Percentiles rank a stretch among this genome's conserved stretches.
Conservation (phyloP, 2,888 invertebrate species). For the Proisotoma minuta region DNA sequence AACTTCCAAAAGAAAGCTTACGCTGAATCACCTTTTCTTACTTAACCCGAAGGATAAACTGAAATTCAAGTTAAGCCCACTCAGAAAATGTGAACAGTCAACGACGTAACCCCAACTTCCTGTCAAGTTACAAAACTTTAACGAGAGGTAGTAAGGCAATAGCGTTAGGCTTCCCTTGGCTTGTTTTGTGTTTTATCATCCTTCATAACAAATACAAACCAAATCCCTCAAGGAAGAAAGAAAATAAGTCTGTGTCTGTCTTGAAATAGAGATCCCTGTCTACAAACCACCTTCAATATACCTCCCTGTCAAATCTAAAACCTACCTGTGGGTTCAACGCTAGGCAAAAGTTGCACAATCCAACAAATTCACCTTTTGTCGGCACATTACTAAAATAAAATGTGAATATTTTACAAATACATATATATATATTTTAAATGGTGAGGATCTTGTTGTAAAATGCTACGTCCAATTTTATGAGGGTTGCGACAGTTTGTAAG, state of each 20-base stretch:
- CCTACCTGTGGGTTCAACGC: too few species aligned
- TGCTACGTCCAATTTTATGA: too few species aligned
- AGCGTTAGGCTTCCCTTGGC: too few species aligned
- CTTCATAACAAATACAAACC: conserved; percentile 1
- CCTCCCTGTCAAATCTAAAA: too few species aligned
- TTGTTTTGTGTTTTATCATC: too few species aligned
- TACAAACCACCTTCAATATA: neutral
- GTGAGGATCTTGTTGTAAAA: too few species aligned
- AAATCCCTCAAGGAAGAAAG: conserved; percentile 23
- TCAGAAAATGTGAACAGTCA: neutral
- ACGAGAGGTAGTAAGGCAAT: neutral
- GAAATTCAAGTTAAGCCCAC: conserved; percentile 21
- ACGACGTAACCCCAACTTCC: neutral
- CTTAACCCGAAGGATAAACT: conserved; percentile 21
- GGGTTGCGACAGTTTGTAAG: too few species aligned
- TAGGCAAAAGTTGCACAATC: too few species aligned
- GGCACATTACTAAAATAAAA: too few species aligned
- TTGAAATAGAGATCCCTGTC: neutral
- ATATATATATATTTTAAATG: too few species aligned
- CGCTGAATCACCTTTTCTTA: neutral
- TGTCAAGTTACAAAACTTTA: neutral
- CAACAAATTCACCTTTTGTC: too few species aligned
- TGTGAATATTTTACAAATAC: too few species aligned
- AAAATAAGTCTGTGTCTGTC: conserved; percentile 13
- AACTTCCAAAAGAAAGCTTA: conserved; percentile 18